Base-by-base conservation (phyloP, 2,888 invertebrate species). In the Cryptops parisi region DNA sequence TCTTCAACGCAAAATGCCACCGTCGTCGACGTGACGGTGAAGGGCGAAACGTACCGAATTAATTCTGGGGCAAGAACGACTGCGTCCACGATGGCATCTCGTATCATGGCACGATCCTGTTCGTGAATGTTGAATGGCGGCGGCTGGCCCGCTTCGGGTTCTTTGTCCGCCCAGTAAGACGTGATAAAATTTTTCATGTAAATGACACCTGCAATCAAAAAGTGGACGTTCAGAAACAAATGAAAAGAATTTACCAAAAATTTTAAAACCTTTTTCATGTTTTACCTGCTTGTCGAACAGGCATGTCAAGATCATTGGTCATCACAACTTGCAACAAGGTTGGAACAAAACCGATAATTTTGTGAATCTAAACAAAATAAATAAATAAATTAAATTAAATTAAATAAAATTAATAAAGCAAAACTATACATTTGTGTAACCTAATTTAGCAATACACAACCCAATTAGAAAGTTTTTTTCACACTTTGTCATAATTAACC, bases 291-390 rank as follows among this genome's bases (percentile, higher is more conserved):
- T 97, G 96, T 58, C 96, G 75, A 0, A 94, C 84, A 58, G 93
- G 87, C 77, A 88, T 81, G 58, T 91, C 85, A 46, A 91, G 76
- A 61, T 89, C 88, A 63, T 80, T 79, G 70, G 82, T 79, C 88
- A 94, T 90, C 53, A 96, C 83, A 57, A 96, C 84, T 78, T 93
- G 90, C 50, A 98, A 75, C 55, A 98, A 74, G 47, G 85, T 80
- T 49, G 96, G 97, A 50, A 88, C 84, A 74, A 98, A 98, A 23
- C 94, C 94, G 68, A 94, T 91, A 58, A 96, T 93, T 77, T 89
- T 88, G 69, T 88, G 83, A 61, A 88, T 81, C 89, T 90, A 68
- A 55, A 64, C 65, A 25, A 24, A 48, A 48, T 44, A 56, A 52
- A 57, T 58, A 58, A 33, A 33, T 15, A 33, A 33, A n/a, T n/a